phyloP scores from a whole-genome alignment of 2,797 vertebrate species.

The Furcifer pardalis region DNA sequence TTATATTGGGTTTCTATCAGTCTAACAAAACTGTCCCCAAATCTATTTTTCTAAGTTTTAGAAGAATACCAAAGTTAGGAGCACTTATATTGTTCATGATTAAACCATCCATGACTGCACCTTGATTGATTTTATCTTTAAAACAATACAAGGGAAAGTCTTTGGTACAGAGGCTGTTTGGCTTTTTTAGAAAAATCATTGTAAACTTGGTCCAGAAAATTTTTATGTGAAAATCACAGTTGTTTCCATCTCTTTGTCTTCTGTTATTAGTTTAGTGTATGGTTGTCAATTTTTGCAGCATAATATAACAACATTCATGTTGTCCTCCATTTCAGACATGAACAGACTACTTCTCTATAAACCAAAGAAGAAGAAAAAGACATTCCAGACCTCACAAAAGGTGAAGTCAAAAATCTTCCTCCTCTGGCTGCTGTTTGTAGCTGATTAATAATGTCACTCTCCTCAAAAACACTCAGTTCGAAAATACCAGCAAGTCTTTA shows the following conservation, averaged over 20 bases:
- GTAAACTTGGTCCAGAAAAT: neutral
- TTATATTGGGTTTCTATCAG: rapidly evolving
- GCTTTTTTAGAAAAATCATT: conserved; percentile 2
- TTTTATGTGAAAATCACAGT: conserved; percentile 25
- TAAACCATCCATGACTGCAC: conserved; percentile 23
- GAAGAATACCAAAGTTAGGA: conserved; percentile 29
- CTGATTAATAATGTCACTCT: conserved; percentile 15
- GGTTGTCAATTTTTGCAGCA: conserved; percentile 13
- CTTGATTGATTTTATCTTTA: conserved; percentile 20
- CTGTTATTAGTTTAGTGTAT: neutral
- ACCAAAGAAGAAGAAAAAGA: conserved; percentile 23
- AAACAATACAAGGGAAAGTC: rapidly evolving
- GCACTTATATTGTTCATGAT: conserved; percentile 28
- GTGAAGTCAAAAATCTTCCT: conserved; percentile 19
- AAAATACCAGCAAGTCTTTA: neutral
- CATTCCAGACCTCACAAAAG: conserved; percentile 11
- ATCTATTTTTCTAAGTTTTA: neutral
- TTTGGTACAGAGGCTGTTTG: neutral
- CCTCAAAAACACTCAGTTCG: conserved; percentile 42
- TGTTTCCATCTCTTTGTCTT: conserved; percentile 36
- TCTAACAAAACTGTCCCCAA: neutral
- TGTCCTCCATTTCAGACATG: conserved; percentile 20
- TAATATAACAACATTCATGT: conserved; percentile 36
- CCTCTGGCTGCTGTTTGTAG: conserved; percentile 12
- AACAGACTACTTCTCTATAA: conserved; percentile 37